These are phyloP conservation scores for Phytoseiulus persimilis DNA, from an alignment of 2,888 invertebrate species.

Conservation along the genomic window DNA sequence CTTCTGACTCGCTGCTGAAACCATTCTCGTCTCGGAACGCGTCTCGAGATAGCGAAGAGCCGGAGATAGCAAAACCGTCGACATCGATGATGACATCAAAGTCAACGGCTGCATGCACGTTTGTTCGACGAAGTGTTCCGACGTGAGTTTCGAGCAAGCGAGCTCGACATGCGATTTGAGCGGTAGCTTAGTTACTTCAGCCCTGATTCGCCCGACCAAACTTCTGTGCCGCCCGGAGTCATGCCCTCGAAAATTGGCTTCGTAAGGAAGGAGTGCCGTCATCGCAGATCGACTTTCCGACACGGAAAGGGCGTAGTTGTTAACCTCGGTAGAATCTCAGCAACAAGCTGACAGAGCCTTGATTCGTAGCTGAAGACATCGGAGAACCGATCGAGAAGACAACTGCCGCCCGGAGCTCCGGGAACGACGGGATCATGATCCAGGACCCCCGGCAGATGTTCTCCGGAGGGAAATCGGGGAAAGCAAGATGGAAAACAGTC, in stretches of 20 bases:
- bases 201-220: not conserved
- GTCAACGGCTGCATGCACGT: conserved; percentile 5
- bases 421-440: too few species aligned
- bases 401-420: too few species aligned
- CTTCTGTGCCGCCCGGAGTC: not conserved
- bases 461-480: too few species aligned
- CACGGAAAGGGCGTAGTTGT: not conserved
- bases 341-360: too few species aligned
- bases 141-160: not conserved
- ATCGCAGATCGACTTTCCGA: not conserved
- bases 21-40: not conserved
- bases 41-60: not conserved
- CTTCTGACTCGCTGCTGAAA: not conserved
- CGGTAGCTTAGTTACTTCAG: not conserved
- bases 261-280: not conserved
- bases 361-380: too few species aligned
- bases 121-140: not conserved
- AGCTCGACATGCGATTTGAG: not conserved
- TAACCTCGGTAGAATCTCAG: not conserved
- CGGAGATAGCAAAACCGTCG: not conserved
- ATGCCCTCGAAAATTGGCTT: not conserved
- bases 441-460: too few species aligned
- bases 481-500: too few species aligned
- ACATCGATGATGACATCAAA: not conserved
- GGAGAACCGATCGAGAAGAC: too few species aligned